Conservation (phyloP, 2,888 invertebrate species). For the Eupithecia exiguata region DNA sequence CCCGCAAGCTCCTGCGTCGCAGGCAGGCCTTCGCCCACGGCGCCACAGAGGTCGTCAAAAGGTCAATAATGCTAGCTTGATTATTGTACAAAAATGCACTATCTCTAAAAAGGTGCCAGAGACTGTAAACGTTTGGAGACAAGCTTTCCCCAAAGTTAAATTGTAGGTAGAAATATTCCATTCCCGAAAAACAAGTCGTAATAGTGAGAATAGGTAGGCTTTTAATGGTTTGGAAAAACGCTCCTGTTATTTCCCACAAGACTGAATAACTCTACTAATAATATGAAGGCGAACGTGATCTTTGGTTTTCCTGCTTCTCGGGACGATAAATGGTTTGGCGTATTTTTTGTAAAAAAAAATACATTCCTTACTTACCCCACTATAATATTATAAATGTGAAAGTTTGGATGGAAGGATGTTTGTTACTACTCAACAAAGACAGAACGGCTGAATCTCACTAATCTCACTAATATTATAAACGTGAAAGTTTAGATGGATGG, state of each 20-base stretch:
- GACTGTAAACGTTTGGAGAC: neutral
- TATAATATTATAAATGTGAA: too few species aligned
- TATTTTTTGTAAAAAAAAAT: neutral
- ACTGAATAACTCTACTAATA: conserved; percentile 12
- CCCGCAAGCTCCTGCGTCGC: too few species aligned
- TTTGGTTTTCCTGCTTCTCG: neutral
- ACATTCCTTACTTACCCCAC: too few species aligned
- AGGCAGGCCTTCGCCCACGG: too few species aligned
- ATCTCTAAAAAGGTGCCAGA: neutral
- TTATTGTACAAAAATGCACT: too few species aligned
- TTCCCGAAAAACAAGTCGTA: neutral
- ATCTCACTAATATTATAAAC: too few species aligned
- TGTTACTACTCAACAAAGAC: too few species aligned
- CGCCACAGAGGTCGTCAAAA: too few species aligned
- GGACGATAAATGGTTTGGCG: neutral
- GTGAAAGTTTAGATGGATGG: too few species aligned
- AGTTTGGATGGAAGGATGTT: too few species aligned
- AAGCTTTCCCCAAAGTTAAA: neutral
- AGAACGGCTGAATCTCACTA: too few species aligned
- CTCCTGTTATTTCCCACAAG: conserved; percentile 43
- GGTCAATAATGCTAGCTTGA: too few species aligned
- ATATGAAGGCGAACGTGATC: neutral
- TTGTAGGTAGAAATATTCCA: conserved; percentile 10
- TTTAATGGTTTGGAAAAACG: conserved; percentile 34
- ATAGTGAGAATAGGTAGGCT: neutral